Base-by-base conservation (phyloP, 2,888 invertebrate genomes). In the Philereme vetulata region DNA sequence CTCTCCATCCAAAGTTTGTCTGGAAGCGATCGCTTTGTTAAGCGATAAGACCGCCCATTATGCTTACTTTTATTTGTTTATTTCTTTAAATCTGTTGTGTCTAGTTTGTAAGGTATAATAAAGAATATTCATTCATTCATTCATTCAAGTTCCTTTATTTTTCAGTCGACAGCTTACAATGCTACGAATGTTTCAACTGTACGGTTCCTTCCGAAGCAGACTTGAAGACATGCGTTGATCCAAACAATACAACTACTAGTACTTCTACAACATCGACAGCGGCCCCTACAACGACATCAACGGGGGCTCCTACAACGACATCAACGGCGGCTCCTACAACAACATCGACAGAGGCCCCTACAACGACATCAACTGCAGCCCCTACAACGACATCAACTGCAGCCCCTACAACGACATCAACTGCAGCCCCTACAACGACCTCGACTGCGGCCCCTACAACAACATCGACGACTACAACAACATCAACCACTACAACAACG, bases 141-240 rank as follows among this genome's bases (percentile, higher is more conserved):
- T n/a, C n/a, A n/a, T n/a, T n/a, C n/a, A n/a, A n/a, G 6, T n/a
- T 40, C 4, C 9, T 61, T 63, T 62, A 21, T 46, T 38, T 78
- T 79, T 59, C 74, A 83, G 82, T 72, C n/a, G 52, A 72, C 48
- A 64, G 71, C 36, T 67, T 81, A 51, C 68, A 79, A 60, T 83
- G 82, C 55, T 81, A 79, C 60, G 61, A 61, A 0, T 83, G 82
- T 55, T 44, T 43, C 0, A 64, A 81, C 53, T 83, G 82, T 58
- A 36, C 64, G 1, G 40, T 35, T 35, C 64, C 72, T 7, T 70
- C 38, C 0, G 67, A 59, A 7, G 62, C 64, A 2, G 35, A 72
- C 9, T 44, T 77, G 8, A 45, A 60, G 40, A 69, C 73, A 33
- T 83, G 82, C 55, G 69, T 57, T 11, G 62, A 46, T 8, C 6